A percentile compares a stretch with the other conserved stretches of the same genome.
Evolutionary conservation across 2,888 invertebrate species (phyloP).

Genomic region (Adineta ricciae): DNA sequence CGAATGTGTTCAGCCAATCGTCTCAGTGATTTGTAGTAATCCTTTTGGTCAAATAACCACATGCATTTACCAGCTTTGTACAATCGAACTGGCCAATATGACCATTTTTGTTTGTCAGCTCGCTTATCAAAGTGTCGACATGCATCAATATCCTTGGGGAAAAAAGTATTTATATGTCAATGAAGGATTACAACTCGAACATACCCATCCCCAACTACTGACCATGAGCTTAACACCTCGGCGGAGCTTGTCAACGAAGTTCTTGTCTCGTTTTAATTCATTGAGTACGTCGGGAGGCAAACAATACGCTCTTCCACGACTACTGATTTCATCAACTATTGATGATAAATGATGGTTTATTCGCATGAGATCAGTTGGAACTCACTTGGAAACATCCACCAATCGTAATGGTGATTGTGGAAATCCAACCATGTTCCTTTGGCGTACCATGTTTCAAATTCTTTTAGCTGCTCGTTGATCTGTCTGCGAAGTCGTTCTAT

Average conservation of each 20-base stretch:
- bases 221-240: background rate
- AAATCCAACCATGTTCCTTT: background rate
- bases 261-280: background rate
- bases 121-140: background rate
- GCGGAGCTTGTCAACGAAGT: background rate
- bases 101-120: background rate
- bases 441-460: background rate
- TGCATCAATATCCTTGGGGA: background rate
- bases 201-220: background rate
- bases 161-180: too few relatives aligned
- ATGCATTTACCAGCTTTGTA: constrained; percentile 17
- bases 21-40: background rate
- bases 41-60: background rate
- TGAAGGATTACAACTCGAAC: background rate
- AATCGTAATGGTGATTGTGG: constrained; percentile 18
- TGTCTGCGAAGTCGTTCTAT: background rate
- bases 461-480: background rate
- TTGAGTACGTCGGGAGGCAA: background rate
- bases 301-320: background rate
- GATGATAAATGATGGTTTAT: background rate
- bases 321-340: constrained; percentile 11
- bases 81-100: background rate
- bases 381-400: constrained; percentile 14
- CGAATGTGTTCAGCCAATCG: background rate
- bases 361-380: background rate